Conservation (phyloP, 2,797 vertebrate species). For the Babyrousa celebensis region DNA sequence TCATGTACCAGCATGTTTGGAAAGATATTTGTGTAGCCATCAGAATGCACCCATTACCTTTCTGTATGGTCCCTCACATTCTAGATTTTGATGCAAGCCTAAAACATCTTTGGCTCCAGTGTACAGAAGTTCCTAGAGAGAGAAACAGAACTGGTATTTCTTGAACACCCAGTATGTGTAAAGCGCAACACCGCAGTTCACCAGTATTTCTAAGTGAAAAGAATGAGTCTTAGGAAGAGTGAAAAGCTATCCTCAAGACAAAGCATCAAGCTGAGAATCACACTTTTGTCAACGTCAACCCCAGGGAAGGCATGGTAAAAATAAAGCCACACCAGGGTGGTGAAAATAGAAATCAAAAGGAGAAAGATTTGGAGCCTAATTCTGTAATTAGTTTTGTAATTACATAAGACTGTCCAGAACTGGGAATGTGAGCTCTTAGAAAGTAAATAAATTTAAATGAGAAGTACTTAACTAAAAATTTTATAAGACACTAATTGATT, state of each 20-base stretch:
- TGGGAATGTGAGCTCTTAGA: constrained; percentile 62
- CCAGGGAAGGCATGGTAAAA: not conserved
- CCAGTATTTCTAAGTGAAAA: not conserved
- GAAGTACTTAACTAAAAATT: constrained; percentile 65
- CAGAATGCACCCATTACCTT: not conserved
- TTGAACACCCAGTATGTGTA: not conserved
- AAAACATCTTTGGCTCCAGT: not conserved
- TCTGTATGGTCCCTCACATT: not conserved
- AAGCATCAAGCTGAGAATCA: not conserved
- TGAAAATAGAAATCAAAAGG: constrained; percentile 10
- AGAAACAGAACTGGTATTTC: not conserved
- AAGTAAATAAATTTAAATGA: constrained; percentile 73
- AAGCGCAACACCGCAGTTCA: not conserved
- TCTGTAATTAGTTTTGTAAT: constrained; percentile 55
- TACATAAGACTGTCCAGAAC: constrained; percentile 46
- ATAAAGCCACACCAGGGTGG: not conserved
- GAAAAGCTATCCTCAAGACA: not conserved
- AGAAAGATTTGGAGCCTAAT: constrained; percentile 33
- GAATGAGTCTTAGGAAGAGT: not conserved
- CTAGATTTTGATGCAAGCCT: not conserved
- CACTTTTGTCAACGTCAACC: not conserved
- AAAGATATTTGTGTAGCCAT: not conserved
- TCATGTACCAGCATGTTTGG: not conserved
- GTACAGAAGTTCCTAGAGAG: not conserved
- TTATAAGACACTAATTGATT: constrained; percentile 72